phyloP scores from a whole-genome alignment of 2,888 invertebrate genomes.

The Campopleginae sp. region DNA sequence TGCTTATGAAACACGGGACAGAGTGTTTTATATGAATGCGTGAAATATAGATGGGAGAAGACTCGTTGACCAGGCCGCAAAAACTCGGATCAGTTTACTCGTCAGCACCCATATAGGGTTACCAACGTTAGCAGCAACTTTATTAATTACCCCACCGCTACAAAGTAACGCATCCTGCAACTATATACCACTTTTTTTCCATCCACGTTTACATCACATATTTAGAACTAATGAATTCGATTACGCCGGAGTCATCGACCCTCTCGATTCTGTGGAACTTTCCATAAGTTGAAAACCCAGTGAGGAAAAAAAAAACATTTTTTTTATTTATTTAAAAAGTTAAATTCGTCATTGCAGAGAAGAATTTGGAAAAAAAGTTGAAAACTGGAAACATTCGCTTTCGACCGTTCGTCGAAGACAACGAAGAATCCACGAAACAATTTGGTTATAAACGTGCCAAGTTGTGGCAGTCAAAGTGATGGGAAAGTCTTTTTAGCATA shows the following conservation, averaged over 20 bases:
- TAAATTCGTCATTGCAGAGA: neutral
- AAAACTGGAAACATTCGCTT: too few relatives aligned
- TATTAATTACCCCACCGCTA: conserved; percentile 76
- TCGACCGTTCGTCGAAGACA: too few relatives aligned
- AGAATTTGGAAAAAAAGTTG: neutral
- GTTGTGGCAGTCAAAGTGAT: conserved; percentile 8
- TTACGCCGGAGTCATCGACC: conserved; percentile 64
- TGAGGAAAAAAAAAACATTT: too few relatives aligned
- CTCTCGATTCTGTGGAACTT: conserved; percentile 36
- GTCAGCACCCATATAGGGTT: conserved; percentile 51
- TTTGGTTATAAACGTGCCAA: conserved; percentile 9
- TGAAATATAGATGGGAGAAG: conserved; percentile 40
- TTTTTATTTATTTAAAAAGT: too few relatives aligned
- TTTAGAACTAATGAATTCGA: neutral
- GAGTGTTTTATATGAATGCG: conserved; percentile 11
- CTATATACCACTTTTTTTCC: conserved; percentile 64
- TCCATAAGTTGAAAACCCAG: neutral
- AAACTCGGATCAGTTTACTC: conserved; percentile 61
- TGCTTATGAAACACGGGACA: conserved; percentile 9
- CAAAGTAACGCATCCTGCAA: conserved; percentile 80
- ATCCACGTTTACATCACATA: conserved; percentile 41
- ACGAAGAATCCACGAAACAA: too few relatives aligned
- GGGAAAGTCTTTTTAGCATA: conserved; percentile 21
- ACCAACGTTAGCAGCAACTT: conserved; percentile 61
- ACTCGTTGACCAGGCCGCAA: conserved; percentile 66